Evolutionary conservation across 2,797 vertebrate species (phyloP), one percentile per base, ranked within the genome.

Genomic region (Leuciscus waleckii): DNA sequence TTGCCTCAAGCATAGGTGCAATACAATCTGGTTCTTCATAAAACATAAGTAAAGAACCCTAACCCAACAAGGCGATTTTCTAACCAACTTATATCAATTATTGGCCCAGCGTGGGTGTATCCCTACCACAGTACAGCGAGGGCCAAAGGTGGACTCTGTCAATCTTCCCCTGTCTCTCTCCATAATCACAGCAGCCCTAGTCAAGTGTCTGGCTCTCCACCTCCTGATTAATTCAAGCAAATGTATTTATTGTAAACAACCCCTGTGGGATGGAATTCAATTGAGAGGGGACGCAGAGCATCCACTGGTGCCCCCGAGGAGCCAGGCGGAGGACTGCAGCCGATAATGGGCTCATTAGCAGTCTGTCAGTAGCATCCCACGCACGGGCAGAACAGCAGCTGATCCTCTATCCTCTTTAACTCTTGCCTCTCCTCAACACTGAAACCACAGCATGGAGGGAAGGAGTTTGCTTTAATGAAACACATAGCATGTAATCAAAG

Each of bases 331-430:
- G 90, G 92, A 94, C 92, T 89, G 88, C 91, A 94, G 93, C 93
- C 90, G 94, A 95, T 96, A 95, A 95, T 95, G 93, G 93, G 93
- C 95, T 96, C 95, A 95, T 96, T 96, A 96, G 93, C 94, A 94
- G 93, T 92, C 93, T 95, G 95, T 96, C 95, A 96, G 94, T 93
- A 93, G 90, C 91, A 91, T 93, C 92, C 94, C 90, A 94, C 90
- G 88, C 92, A 91, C 86, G 70, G 87, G 76, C 91, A 90, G 89
- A 85, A 91, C 93, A 92, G 92, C 93, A 91, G 91, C 87, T 89
- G 87, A 89, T 90, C 89, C 86, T 87, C 82, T 63, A 92, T 92
- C 90, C 90, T 89, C 83, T 56, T 92, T 92, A 93, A 93, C 90
- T 90, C 90, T 84, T 88, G 79, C 79, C 79, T 86, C 88, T 87